These are phyloP conservation scores for Lacerta viridis DNA, from an alignment of 2,797 vertebrate species.

Conservation along the genomic window DNA sequence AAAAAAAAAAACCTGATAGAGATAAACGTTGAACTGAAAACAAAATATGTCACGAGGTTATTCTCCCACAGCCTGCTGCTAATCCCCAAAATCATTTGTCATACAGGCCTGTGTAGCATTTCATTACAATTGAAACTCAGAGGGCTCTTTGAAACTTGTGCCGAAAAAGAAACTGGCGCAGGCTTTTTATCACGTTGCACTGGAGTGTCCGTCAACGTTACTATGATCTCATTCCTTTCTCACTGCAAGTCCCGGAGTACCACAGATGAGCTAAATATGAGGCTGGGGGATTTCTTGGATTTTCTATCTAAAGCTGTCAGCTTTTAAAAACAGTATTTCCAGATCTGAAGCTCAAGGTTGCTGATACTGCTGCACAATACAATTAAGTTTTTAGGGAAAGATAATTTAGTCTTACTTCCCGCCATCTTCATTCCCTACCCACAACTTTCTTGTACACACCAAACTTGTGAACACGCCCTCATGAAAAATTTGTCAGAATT, in stretches of 20 bases:
- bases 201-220: neutral
- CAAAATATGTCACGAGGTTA: conserved; percentile 67
- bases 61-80: conserved; percentile 57
- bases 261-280: conserved; percentile 38
- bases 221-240: conserved; percentile 42
- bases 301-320: conserved; percentile 11
- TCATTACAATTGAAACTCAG: conserved; percentile 57
- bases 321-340: neutral
- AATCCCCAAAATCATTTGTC: conserved; percentile 50
- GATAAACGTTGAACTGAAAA: conserved; percentile 73
- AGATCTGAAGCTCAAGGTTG: neutral
- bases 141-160: conserved; percentile 51
- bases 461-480: no score
- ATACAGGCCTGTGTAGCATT: conserved; percentile 17
- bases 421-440: no score
- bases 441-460: no score
- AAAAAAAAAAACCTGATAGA: conserved; percentile 12
- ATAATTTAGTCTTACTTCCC: neutral
- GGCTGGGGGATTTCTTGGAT: neutral
- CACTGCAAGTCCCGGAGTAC: conserved; percentile 43
- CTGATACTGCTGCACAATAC: neutral
- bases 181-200: conserved; percentile 38
- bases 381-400: neutral
- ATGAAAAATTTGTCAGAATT: no score
- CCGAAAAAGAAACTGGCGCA: conserved; percentile 46